Percentiles rank a stretch among this genome's conserved stretches.
These are phyloP conservation scores for Dendrophyllia cribrosa DNA, from an alignment of 64 coral and sea anemone genomes.

Conservation along the genomic window DNA sequence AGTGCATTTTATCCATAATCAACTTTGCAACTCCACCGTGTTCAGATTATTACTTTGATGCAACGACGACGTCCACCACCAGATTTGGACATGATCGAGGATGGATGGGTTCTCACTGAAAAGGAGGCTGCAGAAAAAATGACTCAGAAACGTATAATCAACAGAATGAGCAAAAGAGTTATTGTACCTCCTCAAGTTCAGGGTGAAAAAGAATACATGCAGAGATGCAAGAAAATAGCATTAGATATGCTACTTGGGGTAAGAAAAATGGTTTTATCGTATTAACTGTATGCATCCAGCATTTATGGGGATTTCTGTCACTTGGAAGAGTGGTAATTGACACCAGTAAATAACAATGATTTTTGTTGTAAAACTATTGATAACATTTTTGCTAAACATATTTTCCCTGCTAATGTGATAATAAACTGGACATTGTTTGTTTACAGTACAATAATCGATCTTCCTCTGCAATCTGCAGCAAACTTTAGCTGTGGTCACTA, in stretches of 20 bases:
- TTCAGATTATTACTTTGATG: constrained; percentile 82
- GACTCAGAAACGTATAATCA: constrained; percentile 83
- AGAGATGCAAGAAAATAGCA: constrained; percentile 74
- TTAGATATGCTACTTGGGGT: constrained; percentile 90
- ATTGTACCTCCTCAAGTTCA: constrained; percentile 61
- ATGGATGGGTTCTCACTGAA: constrained; percentile 94
- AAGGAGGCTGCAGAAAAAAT: constrained; percentile 83
- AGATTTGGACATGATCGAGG: constrained; percentile 90
- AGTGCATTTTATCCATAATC: neutral
- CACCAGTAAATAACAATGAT: too few species aligned
- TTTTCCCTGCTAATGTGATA: too few species aligned
- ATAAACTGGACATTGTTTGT: too few species aligned
- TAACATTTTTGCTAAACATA: too few species aligned
- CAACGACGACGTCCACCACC: constrained; percentile 83
- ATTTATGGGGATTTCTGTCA: too few species aligned
- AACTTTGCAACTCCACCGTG: neutral
- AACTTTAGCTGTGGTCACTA: too few species aligned
- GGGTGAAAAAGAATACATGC: constrained; percentile 83
- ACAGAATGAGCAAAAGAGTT: constrained; percentile 91
- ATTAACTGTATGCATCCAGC: too few species aligned
- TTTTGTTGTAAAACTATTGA: too few species aligned
- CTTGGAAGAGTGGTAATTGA: too few species aligned
- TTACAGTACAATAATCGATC: too few species aligned
- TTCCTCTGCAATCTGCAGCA: too few species aligned
- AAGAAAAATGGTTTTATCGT: neutral